Percentiles rank a stretch among this genome's conserved stretches.
Conservation (phyloP, 2,113 vertebrate species). For the Sakesphorus luctuosus region DNA sequence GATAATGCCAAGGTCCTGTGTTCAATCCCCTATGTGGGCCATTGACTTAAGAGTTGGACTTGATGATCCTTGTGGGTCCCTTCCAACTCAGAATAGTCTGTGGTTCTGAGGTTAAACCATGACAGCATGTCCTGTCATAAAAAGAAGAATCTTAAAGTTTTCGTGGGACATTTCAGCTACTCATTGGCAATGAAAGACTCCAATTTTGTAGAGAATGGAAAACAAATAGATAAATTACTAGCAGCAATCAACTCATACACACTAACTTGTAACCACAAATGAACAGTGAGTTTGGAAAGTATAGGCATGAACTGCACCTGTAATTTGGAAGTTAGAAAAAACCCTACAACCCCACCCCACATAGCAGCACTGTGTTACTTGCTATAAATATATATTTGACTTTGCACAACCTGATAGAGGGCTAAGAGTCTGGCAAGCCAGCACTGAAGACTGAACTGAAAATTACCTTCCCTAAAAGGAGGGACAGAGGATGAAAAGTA, state of each 20-base stretch:
- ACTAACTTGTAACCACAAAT: not conserved
- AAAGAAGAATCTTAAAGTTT: not conserved
- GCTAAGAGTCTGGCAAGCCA: not conserved
- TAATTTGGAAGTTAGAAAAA: not conserved
- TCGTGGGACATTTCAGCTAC: not conserved
- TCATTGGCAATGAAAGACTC: not conserved
- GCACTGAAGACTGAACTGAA: not conserved
- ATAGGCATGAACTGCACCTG: not conserved
- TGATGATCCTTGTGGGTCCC: too few species aligned
- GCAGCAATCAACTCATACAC: not conserved
- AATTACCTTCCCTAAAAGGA: not conserved
- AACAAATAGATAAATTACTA: not conserved
- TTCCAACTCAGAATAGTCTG: too few species aligned
- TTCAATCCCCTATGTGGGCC: too few species aligned
- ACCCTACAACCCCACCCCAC: not conserved
- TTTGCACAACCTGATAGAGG: not conserved
- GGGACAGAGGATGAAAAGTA: not conserved
- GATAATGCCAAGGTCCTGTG: too few species aligned
- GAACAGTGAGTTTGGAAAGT: not conserved
- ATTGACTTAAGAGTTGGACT: too few species aligned
- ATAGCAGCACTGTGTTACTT: not conserved
- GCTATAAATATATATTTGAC: not conserved
- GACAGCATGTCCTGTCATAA: not conserved
- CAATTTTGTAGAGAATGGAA: not conserved
- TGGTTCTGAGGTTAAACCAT: not conserved